These are phyloP conservation scores for Takifugu flavidus DNA, from an alignment of 2,113 vertebrate species.

Conservation along the genomic window DNA sequence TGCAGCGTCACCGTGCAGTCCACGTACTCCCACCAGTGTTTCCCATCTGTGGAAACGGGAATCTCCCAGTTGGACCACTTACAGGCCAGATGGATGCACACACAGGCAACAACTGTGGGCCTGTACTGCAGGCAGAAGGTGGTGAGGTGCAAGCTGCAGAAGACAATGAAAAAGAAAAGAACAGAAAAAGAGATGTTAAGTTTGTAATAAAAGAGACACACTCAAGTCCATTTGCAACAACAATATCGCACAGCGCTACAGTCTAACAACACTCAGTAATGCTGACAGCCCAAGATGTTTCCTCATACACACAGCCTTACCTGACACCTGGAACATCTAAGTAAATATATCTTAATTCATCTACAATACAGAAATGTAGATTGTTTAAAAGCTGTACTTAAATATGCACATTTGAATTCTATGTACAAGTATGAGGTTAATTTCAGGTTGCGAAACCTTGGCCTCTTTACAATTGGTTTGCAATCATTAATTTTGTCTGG, in stretches of 20 bases:
- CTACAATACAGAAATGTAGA: neutral
- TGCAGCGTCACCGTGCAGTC: slow-evolving; percentile 92
- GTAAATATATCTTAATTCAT: slow-evolving; percentile 26
- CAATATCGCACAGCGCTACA: no score
- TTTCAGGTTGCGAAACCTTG: no score
- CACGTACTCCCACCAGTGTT: slow-evolving; percentile 99
- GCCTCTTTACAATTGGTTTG: no score
- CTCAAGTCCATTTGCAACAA: neutral
- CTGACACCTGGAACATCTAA: slow-evolving; percentile 26
- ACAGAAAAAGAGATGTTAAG: slow-evolving; percentile 2
- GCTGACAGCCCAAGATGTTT: neutral
- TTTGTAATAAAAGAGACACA: neutral
- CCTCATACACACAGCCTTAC: slow-evolving; percentile 43
- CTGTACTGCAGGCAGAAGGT: slow-evolving; percentile 99
- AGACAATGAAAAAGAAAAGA: slow-evolving; percentile 24
- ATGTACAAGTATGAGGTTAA: no score
- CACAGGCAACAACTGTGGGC: slow-evolving; percentile 96
- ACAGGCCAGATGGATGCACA: slow-evolving; percentile 98
- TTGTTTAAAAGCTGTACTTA: no score
- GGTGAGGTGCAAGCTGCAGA: slow-evolving; percentile 92
- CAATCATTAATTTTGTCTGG: no score
- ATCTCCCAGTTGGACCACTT: slow-evolving; percentile 99
- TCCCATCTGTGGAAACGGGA: slow-evolving; percentile 94
- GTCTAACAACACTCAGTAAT: no score
- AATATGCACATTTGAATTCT: no score